phyloP scores from a whole-genome alignment of 92 coral and sea anemone species.

The Epizoanthus rinbou region DNA sequence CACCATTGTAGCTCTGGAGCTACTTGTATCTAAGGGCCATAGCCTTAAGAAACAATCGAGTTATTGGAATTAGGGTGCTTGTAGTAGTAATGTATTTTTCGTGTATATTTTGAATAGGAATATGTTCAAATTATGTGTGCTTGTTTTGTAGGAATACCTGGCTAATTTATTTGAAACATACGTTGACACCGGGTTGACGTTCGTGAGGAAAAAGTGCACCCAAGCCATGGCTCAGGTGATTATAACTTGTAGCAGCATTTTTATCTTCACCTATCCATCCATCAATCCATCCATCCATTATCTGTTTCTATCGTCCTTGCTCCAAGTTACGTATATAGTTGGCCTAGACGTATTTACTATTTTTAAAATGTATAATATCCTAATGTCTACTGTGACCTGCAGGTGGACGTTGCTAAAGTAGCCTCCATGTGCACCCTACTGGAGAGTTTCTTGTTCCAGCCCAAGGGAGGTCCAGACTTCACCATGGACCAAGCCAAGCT shows the following conservation, averaged over 20 bases:
- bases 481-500: slow-evolving; percentile 88
- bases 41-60: not conserved
- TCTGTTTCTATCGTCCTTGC: not conserved
- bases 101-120: not conserved
- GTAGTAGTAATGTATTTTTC: not conserved
- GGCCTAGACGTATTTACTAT: too few relatives aligned
- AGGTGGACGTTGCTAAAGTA: slow-evolving; percentile 96
- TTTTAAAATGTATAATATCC: not conserved
- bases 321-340: not conserved
- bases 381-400: not conserved
- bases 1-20: too few relatives aligned
- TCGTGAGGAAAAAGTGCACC: slow-evolving; percentile 86
- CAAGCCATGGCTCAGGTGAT: slow-evolving; percentile 96
- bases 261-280: too few relatives aligned
- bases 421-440: slow-evolving; percentile 90
- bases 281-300: too few relatives aligned
- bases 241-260: not conserved
- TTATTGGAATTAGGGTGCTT: too few relatives aligned
- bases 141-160: slow-evolving; percentile 77
- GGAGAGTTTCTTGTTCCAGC: slow-evolving; percentile 84
- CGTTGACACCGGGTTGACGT: slow-evolving; percentile 90
- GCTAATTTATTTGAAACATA: slow-evolving; percentile 89
- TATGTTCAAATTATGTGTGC: not conserved
- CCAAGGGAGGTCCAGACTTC: slow-evolving; percentile 85
- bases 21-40: too few relatives aligned